phyloP scores from a whole-genome alignment of 2,888 invertebrate species.

The Lathronympha strigana region DNA sequence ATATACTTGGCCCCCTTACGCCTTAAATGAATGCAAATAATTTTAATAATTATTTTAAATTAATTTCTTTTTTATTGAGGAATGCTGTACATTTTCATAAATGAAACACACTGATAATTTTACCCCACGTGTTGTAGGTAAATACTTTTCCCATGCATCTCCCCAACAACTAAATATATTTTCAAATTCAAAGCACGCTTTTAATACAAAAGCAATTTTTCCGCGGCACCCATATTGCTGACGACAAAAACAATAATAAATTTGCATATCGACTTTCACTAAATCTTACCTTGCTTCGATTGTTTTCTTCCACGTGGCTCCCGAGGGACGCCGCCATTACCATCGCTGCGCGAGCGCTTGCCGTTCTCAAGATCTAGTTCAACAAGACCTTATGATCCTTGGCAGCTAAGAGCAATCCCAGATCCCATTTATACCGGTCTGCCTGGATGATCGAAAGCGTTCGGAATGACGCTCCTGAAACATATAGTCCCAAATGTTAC shows the following conservation, averaged over 20 bases:
- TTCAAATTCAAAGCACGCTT: constrained; percentile 24
- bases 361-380: background rate
- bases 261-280: constrained; percentile 42
- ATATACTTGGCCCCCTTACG: too few species aligned
- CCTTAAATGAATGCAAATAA: too few species aligned
- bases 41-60: too few species aligned
- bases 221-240: constrained; percentile 28
- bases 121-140: too few species aligned
- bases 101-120: too few species aligned
- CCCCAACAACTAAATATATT: background rate
- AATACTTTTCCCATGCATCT: background rate
- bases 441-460: background rate
- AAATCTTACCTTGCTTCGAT: constrained; percentile 55
- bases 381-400: background rate
- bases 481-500: constrained; percentile 69
- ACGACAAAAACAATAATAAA: constrained; percentile 41
- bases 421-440: background rate
- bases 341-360: background rate
- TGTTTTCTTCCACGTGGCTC: constrained; percentile 52
- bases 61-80: too few species aligned
- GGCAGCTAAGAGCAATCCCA: background rate
- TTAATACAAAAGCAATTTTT: constrained; percentile 31
- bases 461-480: constrained; percentile 54
- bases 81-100: too few species aligned
- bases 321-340: constrained; percentile 47